Evolutionary conservation across 2,888 invertebrate genomes (phyloP).

Genomic region (Caenorhabditis auriculariae): DNA sequence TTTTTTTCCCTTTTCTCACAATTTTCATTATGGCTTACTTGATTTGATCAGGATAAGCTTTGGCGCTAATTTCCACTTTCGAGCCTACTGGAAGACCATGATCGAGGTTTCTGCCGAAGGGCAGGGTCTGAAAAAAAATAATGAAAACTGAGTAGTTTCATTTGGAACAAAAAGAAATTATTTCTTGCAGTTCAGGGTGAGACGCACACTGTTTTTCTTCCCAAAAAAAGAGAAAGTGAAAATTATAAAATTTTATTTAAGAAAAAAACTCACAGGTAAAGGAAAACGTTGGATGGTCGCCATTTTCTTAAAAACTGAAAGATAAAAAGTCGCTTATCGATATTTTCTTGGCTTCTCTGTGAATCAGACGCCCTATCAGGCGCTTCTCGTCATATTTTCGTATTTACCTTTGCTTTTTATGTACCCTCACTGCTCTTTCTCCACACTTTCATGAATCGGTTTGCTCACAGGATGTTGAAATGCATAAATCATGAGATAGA

Average conservation of each 20-base stretch:
- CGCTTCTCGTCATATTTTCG: too few species aligned
- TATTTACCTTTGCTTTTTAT: too few species aligned
- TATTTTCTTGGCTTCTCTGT: too few species aligned
- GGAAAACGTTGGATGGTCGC: neutral
- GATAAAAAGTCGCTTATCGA: too few species aligned
- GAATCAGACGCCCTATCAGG: too few species aligned
- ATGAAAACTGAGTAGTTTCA: too few species aligned
- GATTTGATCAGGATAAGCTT: conserved; percentile 12
- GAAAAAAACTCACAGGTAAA: neutral
- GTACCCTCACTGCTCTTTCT: too few species aligned
- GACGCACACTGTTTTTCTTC: neutral
- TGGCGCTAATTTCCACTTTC: conserved; percentile 8
- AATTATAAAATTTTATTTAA: neutral
- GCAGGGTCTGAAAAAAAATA: conserved; percentile 29
- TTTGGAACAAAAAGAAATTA: neutral
- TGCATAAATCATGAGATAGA: too few species aligned
- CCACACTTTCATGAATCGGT: too few species aligned
- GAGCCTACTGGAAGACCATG: conserved; percentile 13
- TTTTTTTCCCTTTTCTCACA: too few species aligned
- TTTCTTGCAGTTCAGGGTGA: neutral
- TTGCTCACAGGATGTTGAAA: too few species aligned
- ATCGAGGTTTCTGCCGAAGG: conserved; percentile 16
- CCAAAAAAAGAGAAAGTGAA: too few species aligned
- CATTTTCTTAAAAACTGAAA: neutral
- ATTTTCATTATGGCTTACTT: neutral